Evolutionary conservation across 1,140 invertebrate genomes (phyloP).

Genomic region (Tetranychus urticae): DNA sequence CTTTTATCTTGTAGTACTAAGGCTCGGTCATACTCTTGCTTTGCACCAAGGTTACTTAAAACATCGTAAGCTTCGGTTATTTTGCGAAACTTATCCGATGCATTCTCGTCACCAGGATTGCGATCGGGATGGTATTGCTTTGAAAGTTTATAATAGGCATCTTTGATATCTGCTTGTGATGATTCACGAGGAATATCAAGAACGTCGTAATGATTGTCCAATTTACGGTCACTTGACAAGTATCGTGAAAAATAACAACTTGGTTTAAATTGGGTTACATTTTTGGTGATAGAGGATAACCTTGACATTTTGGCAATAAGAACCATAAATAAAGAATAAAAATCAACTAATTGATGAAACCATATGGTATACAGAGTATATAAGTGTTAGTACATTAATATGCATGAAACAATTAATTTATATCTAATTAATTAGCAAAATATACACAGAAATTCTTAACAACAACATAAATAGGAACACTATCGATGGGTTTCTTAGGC

Average conservation of each 20-base stretch:
- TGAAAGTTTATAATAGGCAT: constrained; percentile 88
- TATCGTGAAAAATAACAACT: not conserved
- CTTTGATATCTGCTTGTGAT: constrained; percentile 78
- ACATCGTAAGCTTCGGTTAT: constrained; percentile 96
- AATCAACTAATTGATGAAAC: not conserved
- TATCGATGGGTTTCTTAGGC: no score
- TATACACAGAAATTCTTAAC: no score
- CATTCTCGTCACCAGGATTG: constrained; percentile 28
- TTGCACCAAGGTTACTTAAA: constrained; percentile 39
- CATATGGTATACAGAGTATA: not conserved
- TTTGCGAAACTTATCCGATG: constrained; percentile 84
- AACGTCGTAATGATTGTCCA: constrained; percentile 69
- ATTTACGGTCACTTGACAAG: not conserved
- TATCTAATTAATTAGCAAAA: no score
- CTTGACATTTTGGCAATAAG: not conserved
- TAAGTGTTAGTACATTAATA: no score
- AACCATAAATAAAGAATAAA: not conserved
- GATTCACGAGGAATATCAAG: constrained; percentile 70
- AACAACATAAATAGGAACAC: no score
- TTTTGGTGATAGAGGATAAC: not conserved
- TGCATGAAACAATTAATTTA: not conserved
- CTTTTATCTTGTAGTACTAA: no score
- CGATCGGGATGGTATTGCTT: constrained; percentile 98
- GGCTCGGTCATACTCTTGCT: not conserved
- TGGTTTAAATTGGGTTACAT: not conserved